Base-by-base conservation (phyloP, 1,140 invertebrate species). In the Cecropterus lyciades region DNA sequence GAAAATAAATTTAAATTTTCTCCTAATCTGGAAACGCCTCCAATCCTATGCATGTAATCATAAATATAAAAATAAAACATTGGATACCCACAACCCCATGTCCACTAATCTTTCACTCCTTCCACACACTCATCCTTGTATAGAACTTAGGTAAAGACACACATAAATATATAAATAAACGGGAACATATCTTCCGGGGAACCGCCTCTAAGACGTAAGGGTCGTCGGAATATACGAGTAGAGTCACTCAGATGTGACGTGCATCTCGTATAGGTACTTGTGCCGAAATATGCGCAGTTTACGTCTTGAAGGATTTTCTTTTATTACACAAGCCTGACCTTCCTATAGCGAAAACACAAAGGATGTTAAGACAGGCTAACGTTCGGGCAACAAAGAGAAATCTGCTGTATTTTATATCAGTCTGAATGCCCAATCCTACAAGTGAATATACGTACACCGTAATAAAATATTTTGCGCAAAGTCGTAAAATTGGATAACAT, bases 401-500 rank as follows among this genome's bases (percentile, higher is more conserved):
- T n/a, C 14, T 30, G 43, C 56, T 48, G 48, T 48, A 60, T 60
- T 62, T 62, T 49, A 51, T 51, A 46, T 37, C 16, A 27, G 15
- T 10, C 59, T 51, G 46, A 30, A 62, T 62, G 24, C n/a, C 17
- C 30, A 43, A 37, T 60, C 43, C 59, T 62, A 51, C 46, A 62
- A 51, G 46, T 62, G 59, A 30, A 51, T 40, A 16, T 62, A 51
- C 30, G 11, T 49, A 49, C 30, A 51, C 57, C 20, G 13, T 62
- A 62, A 62, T 62, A 62, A 49, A 62, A 62, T 62, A 62, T 45
- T 60, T 60, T 33, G 45, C 46, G 30, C 45, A 37, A 62, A 27
- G 57, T 62, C 57, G 57, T 60, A 62, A 62, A 49, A 15, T 62
- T 49, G 15, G 46, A 62, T 62, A 49, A 62, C 57, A 17, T 62